Conservation (phyloP, 2,888 invertebrate species). For the Drosophila borborema region DNA sequence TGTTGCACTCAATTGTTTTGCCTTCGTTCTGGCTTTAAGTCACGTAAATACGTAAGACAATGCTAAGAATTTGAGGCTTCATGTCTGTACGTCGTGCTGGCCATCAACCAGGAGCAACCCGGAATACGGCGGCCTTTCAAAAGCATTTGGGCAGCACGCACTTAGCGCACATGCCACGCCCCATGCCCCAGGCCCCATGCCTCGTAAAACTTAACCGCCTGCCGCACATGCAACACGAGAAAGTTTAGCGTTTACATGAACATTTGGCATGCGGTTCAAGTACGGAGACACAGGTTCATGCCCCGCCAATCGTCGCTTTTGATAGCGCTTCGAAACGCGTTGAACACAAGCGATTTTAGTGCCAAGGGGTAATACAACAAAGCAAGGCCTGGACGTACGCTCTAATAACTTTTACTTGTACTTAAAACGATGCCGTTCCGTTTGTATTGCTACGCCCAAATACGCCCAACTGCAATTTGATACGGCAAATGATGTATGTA, state of each 20-base stretch:
- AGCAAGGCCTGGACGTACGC: conserved; percentile 9
- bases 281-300: conserved; percentile 42
- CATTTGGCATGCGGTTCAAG: conserved; percentile 49
- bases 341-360: conserved; percentile 51
- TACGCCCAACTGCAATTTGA: conserved; percentile 33
- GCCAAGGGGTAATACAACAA: conserved; percentile 25
- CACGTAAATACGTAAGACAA: conserved; percentile 40
- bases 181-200: background rate
- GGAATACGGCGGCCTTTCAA: conserved; percentile 40
- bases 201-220: conserved; percentile 26
- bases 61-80: conserved; percentile 30
- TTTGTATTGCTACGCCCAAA: conserved; percentile 22
- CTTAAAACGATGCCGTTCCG: conserved; percentile 32
- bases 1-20: conserved; percentile 10
- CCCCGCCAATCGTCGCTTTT: conserved; percentile 34
- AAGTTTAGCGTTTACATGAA: conserved; percentile 27
- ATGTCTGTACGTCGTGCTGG: conserved; percentile 30
- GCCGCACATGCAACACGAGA: conserved; percentile 6
- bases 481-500: conserved; percentile 18
- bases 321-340: conserved; percentile 31
- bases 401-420: conserved; percentile 30
- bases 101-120: conserved; percentile 59
- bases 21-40: background rate
- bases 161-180: conserved; percentile 15
- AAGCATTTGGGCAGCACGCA: conserved; percentile 17